Evolutionary conservation across 2,797 vertebrate species (phyloP), one percentile per base, ranked within the genome.

Genomic region (Chaunax sp.): DNA sequence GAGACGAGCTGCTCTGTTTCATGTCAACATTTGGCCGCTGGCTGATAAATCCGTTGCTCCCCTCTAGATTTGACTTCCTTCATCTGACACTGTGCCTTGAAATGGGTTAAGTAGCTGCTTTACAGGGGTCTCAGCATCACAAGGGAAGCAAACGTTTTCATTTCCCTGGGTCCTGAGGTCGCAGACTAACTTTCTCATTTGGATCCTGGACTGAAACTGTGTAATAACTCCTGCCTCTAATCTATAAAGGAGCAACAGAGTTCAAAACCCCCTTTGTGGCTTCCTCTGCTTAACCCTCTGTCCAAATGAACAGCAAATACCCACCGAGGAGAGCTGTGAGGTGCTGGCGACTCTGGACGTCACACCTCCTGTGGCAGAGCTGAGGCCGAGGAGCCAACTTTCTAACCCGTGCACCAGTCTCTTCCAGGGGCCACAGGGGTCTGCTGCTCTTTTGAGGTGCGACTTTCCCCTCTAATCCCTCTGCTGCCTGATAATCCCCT

Each of bases 401-500:
- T 77, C 62, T 55, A 80, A 78, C 80, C 78, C 47, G 0, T 30
- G 66, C 55, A 16, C 22, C 64, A 71, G 80, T 82, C 74, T 77
- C 66, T 66, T 66, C 76, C 75, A 69, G 11, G 45, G 79, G 50
- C 81, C 72, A 72, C 64, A 8, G 79, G 78, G 83, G 78, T 77
- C 76, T 26, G 28, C 54, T 53, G 71, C 76, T 77, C 69, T 69
- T 70, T 80, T 77, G 81, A 84, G 86, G 86, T 84, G 82, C 78
- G 79, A 85, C 82, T 76, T 79, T 69, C 72, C 35, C 61, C 60
- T 77, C 73, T 87, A 87, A 90, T 89, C 86, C 88, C 63, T 83
- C 89, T 75, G 81, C 81, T 76, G 54, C 61, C 77, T 57, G 9
- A 71, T 89, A 90, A 90, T 88, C 89, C 84, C 74, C 72, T 77